Base-by-base conservation (phyloP, 1,140 invertebrate species). In the Laupala kohalensis region DNA sequence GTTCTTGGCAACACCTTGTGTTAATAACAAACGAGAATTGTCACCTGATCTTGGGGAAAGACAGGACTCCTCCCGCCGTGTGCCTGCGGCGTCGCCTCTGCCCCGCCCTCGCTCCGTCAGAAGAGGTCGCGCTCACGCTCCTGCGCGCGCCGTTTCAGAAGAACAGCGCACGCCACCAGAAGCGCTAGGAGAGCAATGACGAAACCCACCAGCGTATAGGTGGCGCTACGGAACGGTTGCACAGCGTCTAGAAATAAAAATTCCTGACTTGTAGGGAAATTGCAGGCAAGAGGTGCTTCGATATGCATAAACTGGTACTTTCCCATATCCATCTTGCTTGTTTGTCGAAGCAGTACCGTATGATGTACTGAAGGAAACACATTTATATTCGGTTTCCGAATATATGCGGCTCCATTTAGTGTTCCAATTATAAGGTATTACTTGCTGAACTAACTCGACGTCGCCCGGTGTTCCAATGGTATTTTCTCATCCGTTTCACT, bases 191-290 rank as follows among this genome's bases (percentile, higher is more conserved):
- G 75, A 6, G 79, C 78, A 53, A 81, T 71, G 3, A 84, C 79
- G 28, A 84, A 75, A 19, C 77, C 81, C 6, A 82, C 77, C 26
- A 83, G 76, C 2, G 81, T 83, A 74, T 82, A 83, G 79, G 83
- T 82, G 25, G 80, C 81, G 75, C 81, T 81, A 62, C 80, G 74
- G 67, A 77, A 82, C 74, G 72, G 79, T 76, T 74, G 78, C 12
- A 24, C 71, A 2, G 63, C 19, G 30, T 73, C 72, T 73, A 64
- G 3, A 53, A 65, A 71, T n/a, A n/a, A n/a, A n/a, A n/a, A n/a
- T n/a, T n/a, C n/a, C 25, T 24, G 5, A 23, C 23, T 5, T 24
- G 23, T 5, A 66, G 23, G 62, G 62, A 63, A 63, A 63, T 15
- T n/a, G n/a, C n/a, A 63, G 13, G 13, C n/a, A 63, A 15, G 13